phyloP scores from a whole-genome alignment of 2,888 invertebrate species.

The Tetrapedia diversipes region DNA sequence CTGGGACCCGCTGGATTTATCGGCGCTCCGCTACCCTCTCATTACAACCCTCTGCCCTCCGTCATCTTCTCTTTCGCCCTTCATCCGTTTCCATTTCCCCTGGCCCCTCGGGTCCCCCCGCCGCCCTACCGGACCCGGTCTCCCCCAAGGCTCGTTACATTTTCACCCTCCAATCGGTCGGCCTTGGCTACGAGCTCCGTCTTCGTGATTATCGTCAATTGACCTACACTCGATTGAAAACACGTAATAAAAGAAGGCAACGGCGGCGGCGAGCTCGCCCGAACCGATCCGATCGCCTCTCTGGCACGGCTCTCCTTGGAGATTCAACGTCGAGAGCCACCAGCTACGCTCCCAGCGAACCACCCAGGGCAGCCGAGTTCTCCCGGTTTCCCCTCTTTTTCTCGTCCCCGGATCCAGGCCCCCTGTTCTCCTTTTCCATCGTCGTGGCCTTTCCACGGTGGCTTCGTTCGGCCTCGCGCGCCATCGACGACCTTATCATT shows the following conservation, averaged over 20 bases:
- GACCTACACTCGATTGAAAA: conserved; percentile 76
- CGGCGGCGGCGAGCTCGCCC: conserved; percentile 18
- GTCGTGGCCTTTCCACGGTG: not conserved
- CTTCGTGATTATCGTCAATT: conserved; percentile 75
- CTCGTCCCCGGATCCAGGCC: not conserved
- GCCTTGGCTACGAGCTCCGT: conserved; percentile 72
- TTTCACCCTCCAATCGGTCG: conserved; percentile 75
- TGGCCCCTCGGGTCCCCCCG: conserved; percentile 7
- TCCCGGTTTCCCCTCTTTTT: conserved; percentile 5
- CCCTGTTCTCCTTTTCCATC: not conserved
- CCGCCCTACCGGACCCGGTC: conserved; percentile 41
- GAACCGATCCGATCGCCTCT: conserved; percentile 38
- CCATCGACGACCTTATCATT: conserved; percentile 61
- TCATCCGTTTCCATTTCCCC: conserved; percentile 39
- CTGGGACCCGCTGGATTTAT: conserved; percentile 82
- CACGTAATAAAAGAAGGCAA: conserved; percentile 67
- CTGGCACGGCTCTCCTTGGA: conserved; percentile 1
- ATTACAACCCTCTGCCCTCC: conserved; percentile 79
- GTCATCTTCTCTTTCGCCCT: conserved; percentile 65
- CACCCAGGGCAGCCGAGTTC: conserved; percentile 17
- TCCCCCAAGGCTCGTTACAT: conserved; percentile 63
- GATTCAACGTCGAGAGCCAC: conserved; percentile 35
- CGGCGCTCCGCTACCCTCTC: conserved; percentile 82
- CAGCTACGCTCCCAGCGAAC: conserved; percentile 36
- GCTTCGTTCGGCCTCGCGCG: conserved; percentile 4